Conservation (phyloP, 2,113 vertebrate species). For the Myxocyprinus asiaticus region DNA sequence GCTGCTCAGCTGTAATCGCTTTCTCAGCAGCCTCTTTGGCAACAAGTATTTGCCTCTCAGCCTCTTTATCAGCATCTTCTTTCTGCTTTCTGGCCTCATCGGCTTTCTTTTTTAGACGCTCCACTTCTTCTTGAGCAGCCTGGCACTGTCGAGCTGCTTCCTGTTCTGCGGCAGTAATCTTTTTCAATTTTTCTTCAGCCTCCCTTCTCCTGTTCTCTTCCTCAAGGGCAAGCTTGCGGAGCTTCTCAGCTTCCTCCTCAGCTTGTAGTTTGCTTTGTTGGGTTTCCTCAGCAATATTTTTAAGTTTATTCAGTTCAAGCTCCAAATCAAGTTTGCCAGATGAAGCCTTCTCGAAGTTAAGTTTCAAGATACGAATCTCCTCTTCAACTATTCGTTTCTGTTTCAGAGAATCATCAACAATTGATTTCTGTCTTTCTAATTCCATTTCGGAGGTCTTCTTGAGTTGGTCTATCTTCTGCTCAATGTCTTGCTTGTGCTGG, state of each 20-base stretch:
- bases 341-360: conserved; percentile 89
- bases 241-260: conserved; percentile 83
- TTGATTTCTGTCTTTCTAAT: conserved; percentile 86
- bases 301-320: conserved; percentile 89
- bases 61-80: conserved; percentile 86
- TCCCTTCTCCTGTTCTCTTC: conserved; percentile 86
- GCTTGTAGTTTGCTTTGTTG: conserved; percentile 87
- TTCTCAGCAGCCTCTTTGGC: conserved; percentile 87
- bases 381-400: conserved; percentile 91
- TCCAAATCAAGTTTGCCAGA: conserved; percentile 91
- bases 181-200: conserved; percentile 89
- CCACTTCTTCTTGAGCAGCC: conserved; percentile 86
- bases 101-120: conserved; percentile 85
- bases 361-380: conserved; percentile 89
- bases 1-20: conserved; percentile 83
- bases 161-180: conserved; percentile 86
- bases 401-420: conserved; percentile 91
- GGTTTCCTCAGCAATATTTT: conserved; percentile 88
- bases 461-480: conserved; percentile 86
- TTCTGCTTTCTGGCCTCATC: conserved; percentile 89
- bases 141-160: conserved; percentile 88
- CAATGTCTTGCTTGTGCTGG: conserved; percentile 94
- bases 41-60: conserved; percentile 83
- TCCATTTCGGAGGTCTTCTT: conserved; percentile 88
- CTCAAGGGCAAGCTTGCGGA: conserved; percentile 82